Conservation (phyloP, 2,888 invertebrate genomes). For the Galerucella nymphaeae region DNA sequence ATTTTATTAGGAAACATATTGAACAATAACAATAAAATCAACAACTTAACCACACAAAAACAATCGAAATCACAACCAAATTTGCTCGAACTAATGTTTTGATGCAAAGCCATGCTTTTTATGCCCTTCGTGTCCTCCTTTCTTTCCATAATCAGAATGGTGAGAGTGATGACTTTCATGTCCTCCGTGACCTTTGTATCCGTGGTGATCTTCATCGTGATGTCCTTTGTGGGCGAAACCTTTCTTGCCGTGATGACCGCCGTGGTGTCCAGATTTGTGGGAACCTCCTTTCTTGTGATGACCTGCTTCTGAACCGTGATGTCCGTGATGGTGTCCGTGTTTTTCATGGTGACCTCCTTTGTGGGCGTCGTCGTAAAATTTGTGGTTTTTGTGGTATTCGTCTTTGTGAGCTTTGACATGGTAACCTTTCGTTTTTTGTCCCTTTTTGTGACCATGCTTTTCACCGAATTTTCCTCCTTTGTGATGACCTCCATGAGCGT, state of each 20-base stretch:
- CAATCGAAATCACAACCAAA: slow-evolving; percentile 4
- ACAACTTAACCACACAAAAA: slow-evolving; percentile 28
- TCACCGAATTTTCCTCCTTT: slow-evolving; percentile 84
- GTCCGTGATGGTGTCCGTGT: slow-evolving; percentile 82
- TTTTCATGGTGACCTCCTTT: slow-evolving; percentile 87
- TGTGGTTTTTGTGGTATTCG: slow-evolving; percentile 87
- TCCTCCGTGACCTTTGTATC: slow-evolving; percentile 83
- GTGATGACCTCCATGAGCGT: slow-evolving; percentile 81
- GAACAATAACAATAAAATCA: slow-evolving; percentile 29
- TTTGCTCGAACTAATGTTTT: slow-evolving; percentile 27
- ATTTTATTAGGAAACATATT: slow-evolving; percentile 26
- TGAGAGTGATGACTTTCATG: slow-evolving; percentile 81
- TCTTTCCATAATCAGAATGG: slow-evolving; percentile 82
- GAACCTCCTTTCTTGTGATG: slow-evolving; percentile 86
- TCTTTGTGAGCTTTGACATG: slow-evolving; percentile 90
- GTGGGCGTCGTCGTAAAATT: slow-evolving; percentile 89
- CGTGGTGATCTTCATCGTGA: slow-evolving; percentile 85
- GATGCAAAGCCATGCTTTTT: slow-evolving; percentile 76
- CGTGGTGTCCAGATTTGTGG: slow-evolving; percentile 82
- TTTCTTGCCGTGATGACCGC: slow-evolving; percentile 84
- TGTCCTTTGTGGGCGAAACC: slow-evolving; percentile 87
- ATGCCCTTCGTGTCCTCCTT: slow-evolving; percentile 79
- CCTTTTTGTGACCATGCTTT: slow-evolving; percentile 87
- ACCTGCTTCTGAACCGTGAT: slow-evolving; percentile 81
- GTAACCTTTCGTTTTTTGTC: slow-evolving; percentile 84